Conservation (phyloP, 2,888 invertebrate genomes). For the Eristalis pertinax region DNA sequence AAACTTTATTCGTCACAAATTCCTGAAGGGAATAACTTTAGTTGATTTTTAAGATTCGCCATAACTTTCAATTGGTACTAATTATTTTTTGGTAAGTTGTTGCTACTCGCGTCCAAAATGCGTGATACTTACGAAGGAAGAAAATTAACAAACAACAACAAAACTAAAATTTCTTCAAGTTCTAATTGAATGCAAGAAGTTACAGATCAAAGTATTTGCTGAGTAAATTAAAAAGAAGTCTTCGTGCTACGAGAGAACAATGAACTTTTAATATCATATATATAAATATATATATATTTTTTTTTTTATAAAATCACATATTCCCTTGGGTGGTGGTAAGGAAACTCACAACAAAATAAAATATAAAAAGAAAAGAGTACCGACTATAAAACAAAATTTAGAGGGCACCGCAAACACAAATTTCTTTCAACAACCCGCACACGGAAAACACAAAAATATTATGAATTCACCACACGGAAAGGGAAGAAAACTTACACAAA, state of each 20-base stretch:
- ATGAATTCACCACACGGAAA: slow-evolving; percentile 45
- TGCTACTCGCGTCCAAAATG: slow-evolving; percentile 2
- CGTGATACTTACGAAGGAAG: neutral
- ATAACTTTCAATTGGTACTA: slow-evolving; percentile 7
- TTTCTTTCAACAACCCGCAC: slow-evolving; percentile 10
- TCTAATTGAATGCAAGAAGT: slow-evolving; percentile 18
- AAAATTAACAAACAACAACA: neutral
- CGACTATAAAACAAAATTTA: neutral
- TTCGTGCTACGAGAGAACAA: slow-evolving; percentile 19
- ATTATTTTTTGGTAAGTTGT: slow-evolving; percentile 3
- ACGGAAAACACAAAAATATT: slow-evolving; percentile 37
- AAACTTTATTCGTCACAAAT: slow-evolving; percentile 7
- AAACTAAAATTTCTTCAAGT: neutral
- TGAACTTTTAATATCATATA: neutral
- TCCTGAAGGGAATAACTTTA: neutral
- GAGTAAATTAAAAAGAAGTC: slow-evolving; percentile 8
- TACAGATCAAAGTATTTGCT: slow-evolving; percentile 12
- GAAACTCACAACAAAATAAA: neutral
- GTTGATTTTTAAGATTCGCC: slow-evolving; percentile 25
- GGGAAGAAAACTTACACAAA: slow-evolving; percentile 17
- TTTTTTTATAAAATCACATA: neutral
- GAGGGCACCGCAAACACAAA: slow-evolving; percentile 31
- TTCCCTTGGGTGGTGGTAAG: neutral
- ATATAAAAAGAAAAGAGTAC: slow-evolving; percentile 16
- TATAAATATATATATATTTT: neutral